Evolutionary conservation across 2,113 vertebrate genomes (phyloP).

Genomic region (Cyanoramphus novaezelandiae): DNA sequence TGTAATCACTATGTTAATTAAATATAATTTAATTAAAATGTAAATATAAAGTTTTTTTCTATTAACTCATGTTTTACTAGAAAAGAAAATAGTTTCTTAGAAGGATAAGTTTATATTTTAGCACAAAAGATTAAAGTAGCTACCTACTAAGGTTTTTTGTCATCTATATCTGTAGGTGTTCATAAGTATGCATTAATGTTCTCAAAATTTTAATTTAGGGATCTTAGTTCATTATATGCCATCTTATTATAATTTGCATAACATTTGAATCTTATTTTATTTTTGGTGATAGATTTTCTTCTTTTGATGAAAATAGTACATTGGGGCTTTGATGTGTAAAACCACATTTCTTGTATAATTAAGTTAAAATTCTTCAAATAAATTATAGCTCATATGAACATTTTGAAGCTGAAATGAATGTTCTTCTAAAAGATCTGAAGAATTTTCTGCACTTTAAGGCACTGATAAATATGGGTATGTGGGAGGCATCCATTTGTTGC

Average conservation of each 20-base stretch:
- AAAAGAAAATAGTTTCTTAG: neutral
- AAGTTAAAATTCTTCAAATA: neutral
- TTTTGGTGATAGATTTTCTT: neutral
- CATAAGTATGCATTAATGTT: neutral
- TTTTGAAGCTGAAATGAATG: neutral
- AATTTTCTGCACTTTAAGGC: neutral
- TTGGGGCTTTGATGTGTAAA: neutral
- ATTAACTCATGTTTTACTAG: neutral
- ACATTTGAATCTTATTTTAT: neutral
- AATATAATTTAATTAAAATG: neutral
- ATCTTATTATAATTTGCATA: neutral
- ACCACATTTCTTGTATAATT: neutral
- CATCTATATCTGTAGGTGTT: neutral
- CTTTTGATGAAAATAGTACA: neutral
- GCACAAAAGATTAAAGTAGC: neutral
- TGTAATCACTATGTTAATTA: neutral
- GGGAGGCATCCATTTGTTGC: neutral
- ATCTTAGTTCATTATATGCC: neutral
- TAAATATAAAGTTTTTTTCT: neutral
- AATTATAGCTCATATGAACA: neutral
- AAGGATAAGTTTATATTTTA: neutral
- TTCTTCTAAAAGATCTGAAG: neutral
- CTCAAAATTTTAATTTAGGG: neutral
- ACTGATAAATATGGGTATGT: neutral
- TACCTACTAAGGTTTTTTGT: neutral